phyloP scores from a whole-genome alignment of 2,113 vertebrate genomes.

The Amblyornis subalaris region DNA sequence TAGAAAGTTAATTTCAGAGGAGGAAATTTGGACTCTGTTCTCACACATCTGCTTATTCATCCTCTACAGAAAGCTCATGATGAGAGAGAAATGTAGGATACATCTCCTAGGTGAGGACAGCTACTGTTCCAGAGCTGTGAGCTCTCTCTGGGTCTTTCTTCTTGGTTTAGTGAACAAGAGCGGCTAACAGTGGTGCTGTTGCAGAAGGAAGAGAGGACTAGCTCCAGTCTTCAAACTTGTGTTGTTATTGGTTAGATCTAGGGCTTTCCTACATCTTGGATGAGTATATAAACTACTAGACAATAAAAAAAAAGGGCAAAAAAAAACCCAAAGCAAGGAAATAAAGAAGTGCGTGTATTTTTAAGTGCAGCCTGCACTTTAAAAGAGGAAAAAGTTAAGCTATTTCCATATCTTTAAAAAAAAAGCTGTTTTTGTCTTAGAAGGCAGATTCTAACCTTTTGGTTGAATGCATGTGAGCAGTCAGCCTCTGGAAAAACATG shows the following conservation, averaged over 20 bases:
- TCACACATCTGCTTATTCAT: background rate
- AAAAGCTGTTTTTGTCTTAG: background rate
- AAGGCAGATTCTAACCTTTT: background rate
- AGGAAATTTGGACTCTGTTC: background rate
- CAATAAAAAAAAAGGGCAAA: background rate
- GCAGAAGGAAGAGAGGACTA: background rate
- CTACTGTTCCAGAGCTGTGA: background rate
- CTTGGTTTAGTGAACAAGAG: background rate
- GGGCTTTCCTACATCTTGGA: background rate
- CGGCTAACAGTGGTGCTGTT: background rate
- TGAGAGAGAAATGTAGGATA: background rate
- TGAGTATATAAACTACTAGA: background rate
- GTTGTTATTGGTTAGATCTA: background rate
- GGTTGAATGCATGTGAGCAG: background rate
- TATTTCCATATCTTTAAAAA: background rate
- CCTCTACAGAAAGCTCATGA: background rate
- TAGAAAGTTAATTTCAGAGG: background rate
- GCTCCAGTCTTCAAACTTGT: background rate
- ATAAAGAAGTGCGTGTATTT: background rate
- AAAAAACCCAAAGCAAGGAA: background rate
- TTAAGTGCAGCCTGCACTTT: background rate
- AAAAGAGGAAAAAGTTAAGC: background rate
- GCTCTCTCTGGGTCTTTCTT: background rate
- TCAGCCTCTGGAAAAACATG: background rate
- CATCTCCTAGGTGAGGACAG: background rate